These are phyloP conservation scores for Carassius auratus DNA, from an alignment of 2,113 vertebrate species.

Conservation along the genomic window DNA sequence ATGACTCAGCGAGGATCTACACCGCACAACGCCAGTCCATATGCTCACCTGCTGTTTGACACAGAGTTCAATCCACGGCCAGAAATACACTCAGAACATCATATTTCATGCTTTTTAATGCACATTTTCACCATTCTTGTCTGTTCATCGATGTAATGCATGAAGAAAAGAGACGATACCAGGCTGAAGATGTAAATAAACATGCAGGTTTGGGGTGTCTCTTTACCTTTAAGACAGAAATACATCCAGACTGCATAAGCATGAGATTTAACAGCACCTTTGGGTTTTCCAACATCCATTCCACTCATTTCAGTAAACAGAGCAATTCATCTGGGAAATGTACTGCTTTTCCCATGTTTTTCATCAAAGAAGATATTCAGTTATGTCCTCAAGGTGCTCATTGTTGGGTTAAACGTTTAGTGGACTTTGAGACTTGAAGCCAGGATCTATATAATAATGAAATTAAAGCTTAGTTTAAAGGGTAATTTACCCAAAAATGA, in stretches of 20 bases:
- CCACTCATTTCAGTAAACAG: conserved; percentile 76
- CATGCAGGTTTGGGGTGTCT: neutral
- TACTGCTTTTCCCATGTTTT: conserved; percentile 67
- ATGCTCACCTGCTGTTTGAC: conserved; percentile 41
- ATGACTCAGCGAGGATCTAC: conserved; percentile 10
- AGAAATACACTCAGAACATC: neutral
- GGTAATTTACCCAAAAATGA: too few species aligned
- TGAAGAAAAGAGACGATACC: neutral
- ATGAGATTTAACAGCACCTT: conserved; percentile 56
- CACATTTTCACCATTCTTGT: neutral
- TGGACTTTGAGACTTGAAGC: conserved; percentile 42
- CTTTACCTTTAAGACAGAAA: neutral
- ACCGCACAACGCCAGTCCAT: conserved; percentile 51
- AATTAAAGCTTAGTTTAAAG: neutral
- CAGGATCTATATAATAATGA: neutral
- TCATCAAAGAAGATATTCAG: conserved; percentile 64
- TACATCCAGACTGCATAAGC: neutral
- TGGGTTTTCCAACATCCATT: conserved; percentile 73
- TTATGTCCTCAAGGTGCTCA: conserved; percentile 34
- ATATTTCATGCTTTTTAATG: neutral
- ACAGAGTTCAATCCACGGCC: conserved; percentile 40
- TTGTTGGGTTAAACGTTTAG: conserved; percentile 61
- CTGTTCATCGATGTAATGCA: neutral
- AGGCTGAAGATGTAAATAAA: neutral
- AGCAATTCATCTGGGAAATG: conserved; percentile 74